phyloP scores from a whole-genome alignment of 2,113 vertebrate species.

The Catharus bicknelli region DNA sequence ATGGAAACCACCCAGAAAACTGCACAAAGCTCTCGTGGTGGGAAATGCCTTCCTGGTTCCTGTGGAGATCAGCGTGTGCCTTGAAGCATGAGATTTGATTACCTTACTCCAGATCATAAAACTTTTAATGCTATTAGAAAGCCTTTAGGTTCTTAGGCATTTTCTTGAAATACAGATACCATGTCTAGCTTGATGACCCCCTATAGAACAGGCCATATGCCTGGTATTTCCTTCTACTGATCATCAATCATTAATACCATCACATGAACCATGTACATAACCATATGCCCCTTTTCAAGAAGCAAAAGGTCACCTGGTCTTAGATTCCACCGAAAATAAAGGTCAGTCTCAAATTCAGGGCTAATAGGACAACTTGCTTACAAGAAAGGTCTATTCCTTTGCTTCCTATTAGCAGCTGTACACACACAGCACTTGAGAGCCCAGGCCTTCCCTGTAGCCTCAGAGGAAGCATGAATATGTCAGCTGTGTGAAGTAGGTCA shows the following conservation, averaged over 20 bases:
- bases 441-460: neutral
- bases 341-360: neutral
- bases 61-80: neutral
- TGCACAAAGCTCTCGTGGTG: neutral
- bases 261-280: neutral
- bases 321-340: neutral
- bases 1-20: constrained; percentile 7
- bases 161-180: constrained; percentile 17
- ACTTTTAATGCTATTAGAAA: constrained; percentile 31
- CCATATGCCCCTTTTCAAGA: neutral
- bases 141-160: neutral
- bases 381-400: neutral
- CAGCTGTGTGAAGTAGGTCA: neutral
- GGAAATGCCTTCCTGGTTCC: constrained; percentile 40
- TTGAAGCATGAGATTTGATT: constrained; percentile 35
- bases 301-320: neutral
- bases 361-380: neutral
- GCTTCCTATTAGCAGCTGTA: neutral
- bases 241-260: constrained; percentile 8
- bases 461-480: neutral
- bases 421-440: neutral
- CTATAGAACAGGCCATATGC: constrained; percentile 2
- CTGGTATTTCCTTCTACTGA: constrained; percentile 36
- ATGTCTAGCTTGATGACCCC: neutral
- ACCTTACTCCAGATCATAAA: constrained; percentile 36